Percentiles rank a stretch among this genome's conserved stretches.
Conservation (phyloP, 1,140 invertebrate species). For the Vanessa atalanta region DNA sequence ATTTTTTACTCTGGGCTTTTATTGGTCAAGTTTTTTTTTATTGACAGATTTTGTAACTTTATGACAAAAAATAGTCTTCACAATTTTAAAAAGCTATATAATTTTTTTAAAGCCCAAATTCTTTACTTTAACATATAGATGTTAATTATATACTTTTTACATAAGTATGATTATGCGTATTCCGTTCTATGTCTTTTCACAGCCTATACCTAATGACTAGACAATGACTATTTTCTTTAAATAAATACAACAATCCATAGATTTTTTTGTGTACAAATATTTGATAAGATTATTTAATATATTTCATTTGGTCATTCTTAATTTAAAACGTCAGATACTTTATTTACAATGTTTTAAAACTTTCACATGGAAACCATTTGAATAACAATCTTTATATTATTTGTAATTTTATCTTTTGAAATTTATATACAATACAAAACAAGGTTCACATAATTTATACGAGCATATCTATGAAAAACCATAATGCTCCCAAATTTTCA, state of each 20-base stretch:
- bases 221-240: constrained; percentile 49
- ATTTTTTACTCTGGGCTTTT: background rate
- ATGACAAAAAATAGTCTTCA: too few relatives aligned
- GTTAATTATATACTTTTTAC: background rate
- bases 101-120: background rate
- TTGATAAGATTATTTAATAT: background rate
- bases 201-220: constrained; percentile 74
- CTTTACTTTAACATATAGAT: background rate
- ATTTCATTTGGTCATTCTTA: constrained; percentile 2
- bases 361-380: too few relatives aligned
- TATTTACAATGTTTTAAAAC: too few relatives aligned
- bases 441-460: background rate
- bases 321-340: background rate
- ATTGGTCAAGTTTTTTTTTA: too few relatives aligned
- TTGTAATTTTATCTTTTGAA: too few relatives aligned
- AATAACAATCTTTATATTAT: too few relatives aligned
- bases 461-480: background rate
- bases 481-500: too few relatives aligned
- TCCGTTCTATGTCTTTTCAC: constrained; percentile 66
- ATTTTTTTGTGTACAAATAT: background rate
- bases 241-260: constrained; percentile 13
- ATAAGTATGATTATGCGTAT: background rate
- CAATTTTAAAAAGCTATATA: background rate
- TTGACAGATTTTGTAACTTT: too few relatives aligned
- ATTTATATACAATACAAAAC: too few relatives aligned